A percentile compares a stretch with the other conserved stretches of the same genome.
phyloP scores from a whole-genome alignment of 1,140 invertebrate species.

The Tetragnatha versicolor region DNA sequence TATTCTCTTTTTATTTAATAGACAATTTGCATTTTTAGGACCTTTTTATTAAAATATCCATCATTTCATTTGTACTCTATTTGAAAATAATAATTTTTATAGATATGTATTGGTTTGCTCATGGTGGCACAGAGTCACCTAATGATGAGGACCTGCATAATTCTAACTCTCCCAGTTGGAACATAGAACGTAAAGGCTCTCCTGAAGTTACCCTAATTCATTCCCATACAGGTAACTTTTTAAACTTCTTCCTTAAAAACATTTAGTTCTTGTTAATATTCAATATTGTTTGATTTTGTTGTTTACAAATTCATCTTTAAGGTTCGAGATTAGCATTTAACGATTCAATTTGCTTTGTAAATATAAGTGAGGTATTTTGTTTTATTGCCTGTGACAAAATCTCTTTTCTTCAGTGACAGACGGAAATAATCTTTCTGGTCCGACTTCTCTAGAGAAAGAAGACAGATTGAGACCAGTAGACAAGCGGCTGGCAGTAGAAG shows the following conservation, averaged over 20 bases:
- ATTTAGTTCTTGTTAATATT: neutral
- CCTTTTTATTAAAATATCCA: neutral
- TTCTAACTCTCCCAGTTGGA: constrained; percentile 25
- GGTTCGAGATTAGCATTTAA: neutral
- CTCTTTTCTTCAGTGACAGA: constrained; percentile 3
- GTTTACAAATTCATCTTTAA: no score
- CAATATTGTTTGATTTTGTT: no score
- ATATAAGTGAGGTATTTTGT: neutral
- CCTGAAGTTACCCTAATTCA: no score
- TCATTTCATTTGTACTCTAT: neutral
- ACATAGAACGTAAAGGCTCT: constrained; percentile 9
- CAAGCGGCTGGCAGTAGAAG: constrained; percentile 45
- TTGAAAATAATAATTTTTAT: neutral
- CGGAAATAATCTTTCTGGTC: constrained; percentile 16
- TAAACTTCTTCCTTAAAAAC: neutral
- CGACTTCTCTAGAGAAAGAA: constrained; percentile 25
- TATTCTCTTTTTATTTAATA: neutral
- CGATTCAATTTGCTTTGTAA: neutral
- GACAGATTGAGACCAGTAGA: constrained; percentile 15
- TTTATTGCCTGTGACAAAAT: neutral
- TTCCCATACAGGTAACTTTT: neutral
- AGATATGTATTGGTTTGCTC: constrained; percentile 56
- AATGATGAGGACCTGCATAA: constrained; percentile 24
- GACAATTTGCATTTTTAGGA: neutral
- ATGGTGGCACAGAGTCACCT: constrained; percentile 36